These are phyloP conservation scores for Callopanchax toddi DNA, from an alignment of 2,113 vertebrate genomes.

Conservation along the genomic window DNA sequence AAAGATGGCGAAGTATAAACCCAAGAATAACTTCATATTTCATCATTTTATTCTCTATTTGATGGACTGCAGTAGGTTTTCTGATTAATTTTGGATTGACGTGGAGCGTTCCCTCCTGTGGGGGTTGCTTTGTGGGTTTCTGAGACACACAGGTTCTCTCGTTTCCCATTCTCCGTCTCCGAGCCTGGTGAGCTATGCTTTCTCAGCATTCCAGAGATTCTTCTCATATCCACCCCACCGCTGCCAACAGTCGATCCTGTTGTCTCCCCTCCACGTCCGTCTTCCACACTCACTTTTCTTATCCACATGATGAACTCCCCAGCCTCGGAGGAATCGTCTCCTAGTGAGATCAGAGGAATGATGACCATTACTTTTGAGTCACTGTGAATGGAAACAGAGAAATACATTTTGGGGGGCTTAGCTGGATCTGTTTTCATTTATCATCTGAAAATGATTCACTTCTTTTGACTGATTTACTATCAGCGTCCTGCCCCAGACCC, in stretches of 20 bases:
- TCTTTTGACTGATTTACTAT: background rate
- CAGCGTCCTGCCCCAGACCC: background rate
- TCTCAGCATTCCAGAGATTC: constrained; percentile 79
- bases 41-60: background rate
- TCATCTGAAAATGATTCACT: background rate
- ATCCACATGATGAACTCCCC: constrained; percentile 36
- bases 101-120: constrained; percentile 9
- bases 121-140: constrained; percentile 31
- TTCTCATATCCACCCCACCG: constrained; percentile 64
- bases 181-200: constrained; percentile 57
- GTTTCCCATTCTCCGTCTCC: constrained; percentile 48
- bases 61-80: background rate
- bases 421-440: constrained; percentile 13
- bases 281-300: constrained; percentile 37
- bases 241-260: constrained; percentile 66
- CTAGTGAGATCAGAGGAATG: constrained; percentile 50
- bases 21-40: background rate
- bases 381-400: constrained; percentile 17
- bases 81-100: constrained; percentile 21
- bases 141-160: constrained; percentile 18
- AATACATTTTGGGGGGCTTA: constrained; percentile 14
- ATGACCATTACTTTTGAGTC: constrained; percentile 29
- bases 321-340: constrained; percentile 52
- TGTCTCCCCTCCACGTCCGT: constrained; percentile 58
- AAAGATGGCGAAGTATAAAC: too few relatives aligned